Percentiles rank a stretch among this genome's conserved stretches.
Conservation (phyloP, 2,888 invertebrate genomes). For the Odontocolon sp. region DNA sequence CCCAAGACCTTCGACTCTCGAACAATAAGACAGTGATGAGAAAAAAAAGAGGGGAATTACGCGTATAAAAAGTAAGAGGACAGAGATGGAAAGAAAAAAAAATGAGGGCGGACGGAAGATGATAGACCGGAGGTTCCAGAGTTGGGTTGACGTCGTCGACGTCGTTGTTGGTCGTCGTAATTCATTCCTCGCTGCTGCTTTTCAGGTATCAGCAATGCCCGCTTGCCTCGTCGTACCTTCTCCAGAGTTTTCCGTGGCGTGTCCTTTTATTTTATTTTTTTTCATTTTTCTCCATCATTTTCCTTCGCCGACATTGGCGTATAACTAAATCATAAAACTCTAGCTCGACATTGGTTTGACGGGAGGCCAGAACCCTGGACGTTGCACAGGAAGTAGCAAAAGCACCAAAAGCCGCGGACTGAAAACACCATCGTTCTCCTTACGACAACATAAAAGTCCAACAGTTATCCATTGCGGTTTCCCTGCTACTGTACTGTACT, state of each 20-base stretch:
- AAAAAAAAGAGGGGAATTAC: constrained; percentile 47
- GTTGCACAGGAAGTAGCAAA: not conserved
- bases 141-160: constrained; percentile 40
- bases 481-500: not conserved
- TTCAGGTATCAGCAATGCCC: constrained; percentile 55
- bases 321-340: constrained; percentile 53
- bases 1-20: constrained; percentile 19
- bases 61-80: constrained; percentile 35
- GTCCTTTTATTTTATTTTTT: constrained; percentile 13
- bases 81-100: not conserved
- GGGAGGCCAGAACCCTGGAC: constrained; percentile 7
- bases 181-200: constrained; percentile 54
- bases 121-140: constrained; percentile 18
- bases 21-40: constrained; percentile 40
- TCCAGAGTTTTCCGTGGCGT: constrained; percentile 17
- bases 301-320: constrained; percentile 38
- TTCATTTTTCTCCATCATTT: not conserved
- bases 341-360: constrained; percentile 17
- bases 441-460: constrained; percentile 32
- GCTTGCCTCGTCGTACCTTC: constrained; percentile 25
- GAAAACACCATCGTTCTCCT: constrained; percentile 25
- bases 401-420: not conserved
- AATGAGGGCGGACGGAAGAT: constrained; percentile 15
- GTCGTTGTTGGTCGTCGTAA: constrained; percentile 44
- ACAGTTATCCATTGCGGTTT: not conserved